Evolutionary conservation across 2,113 vertebrate species (phyloP).

Genomic region (Trematomus loennbergii): DNA sequence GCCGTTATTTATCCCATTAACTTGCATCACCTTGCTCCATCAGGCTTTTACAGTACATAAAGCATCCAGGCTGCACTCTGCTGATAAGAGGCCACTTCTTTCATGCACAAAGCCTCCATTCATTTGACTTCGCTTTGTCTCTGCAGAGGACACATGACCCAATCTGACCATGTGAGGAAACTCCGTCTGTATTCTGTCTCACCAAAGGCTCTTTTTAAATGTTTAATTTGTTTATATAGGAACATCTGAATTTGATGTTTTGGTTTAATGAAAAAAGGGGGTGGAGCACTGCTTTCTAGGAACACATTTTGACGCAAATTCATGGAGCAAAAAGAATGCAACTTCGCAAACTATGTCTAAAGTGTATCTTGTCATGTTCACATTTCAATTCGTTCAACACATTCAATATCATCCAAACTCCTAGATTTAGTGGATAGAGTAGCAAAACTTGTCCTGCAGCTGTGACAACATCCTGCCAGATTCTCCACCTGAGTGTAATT

Average conservation of each 20-base stretch:
- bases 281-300: neutral
- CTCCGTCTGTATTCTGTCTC: neutral
- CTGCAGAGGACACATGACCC: conserved; percentile 57
- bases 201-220: neutral
- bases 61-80: conserved; percentile 21
- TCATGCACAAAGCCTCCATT: conserved; percentile 81
- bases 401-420: conserved; percentile 2
- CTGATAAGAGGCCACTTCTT: conserved; percentile 37
- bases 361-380: neutral
- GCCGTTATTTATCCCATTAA: too few species aligned
- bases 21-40: conserved; percentile 20
- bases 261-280: neutral
- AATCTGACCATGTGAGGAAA: conserved; percentile 26
- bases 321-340: neutral
- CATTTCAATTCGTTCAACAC: too few species aligned
- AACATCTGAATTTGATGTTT: neutral
- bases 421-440: neutral
- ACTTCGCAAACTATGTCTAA: neutral
- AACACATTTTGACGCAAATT: neutral
- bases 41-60: neutral
- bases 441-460: conserved; percentile 7
- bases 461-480: conserved; percentile 47
- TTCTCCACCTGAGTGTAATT: conserved; percentile 47
- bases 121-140: conserved; percentile 63
- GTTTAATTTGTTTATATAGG: neutral